phyloP scores from a whole-genome alignment of 2,888 invertebrate genomes.

The Epinotia brunnichana region DNA sequence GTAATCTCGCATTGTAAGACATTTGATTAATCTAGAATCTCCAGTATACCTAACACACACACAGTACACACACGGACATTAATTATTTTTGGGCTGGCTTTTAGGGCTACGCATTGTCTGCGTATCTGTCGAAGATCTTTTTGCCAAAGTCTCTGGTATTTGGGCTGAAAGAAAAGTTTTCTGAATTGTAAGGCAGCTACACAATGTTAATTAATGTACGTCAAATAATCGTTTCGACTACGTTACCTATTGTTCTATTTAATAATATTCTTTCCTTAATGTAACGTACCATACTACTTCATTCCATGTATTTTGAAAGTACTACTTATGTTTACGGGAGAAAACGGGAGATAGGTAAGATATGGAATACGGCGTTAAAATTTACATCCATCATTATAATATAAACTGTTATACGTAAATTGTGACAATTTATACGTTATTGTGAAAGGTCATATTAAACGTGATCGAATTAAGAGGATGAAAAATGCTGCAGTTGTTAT shows the following conservation, averaged over 20 bases:
- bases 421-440: no score
- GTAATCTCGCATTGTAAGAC: constrained; percentile 13
- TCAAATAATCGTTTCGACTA: background rate
- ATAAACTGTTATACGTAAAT: no score
- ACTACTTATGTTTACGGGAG: no score
- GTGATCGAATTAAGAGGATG: no score
- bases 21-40: constrained; percentile 7
- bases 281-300: no score
- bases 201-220: background rate
- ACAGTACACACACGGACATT: background rate
- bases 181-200: background rate
- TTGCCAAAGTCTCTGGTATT: background rate
- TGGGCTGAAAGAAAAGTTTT: constrained; percentile 2
- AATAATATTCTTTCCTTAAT: no score
- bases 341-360: no score
- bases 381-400: no score
- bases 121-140: background rate
- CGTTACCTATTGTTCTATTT: background rate
- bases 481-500: no score
- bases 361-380: no score
- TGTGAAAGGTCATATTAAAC: no score
- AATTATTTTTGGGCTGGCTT: constrained; percentile 1
- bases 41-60: background rate
- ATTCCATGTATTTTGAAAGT: no score
- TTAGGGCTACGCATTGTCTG: constrained; percentile 5